Evolutionary conservation across 1,140 invertebrate species (phyloP).

Genomic region (Diuraphis noxia): DNA sequence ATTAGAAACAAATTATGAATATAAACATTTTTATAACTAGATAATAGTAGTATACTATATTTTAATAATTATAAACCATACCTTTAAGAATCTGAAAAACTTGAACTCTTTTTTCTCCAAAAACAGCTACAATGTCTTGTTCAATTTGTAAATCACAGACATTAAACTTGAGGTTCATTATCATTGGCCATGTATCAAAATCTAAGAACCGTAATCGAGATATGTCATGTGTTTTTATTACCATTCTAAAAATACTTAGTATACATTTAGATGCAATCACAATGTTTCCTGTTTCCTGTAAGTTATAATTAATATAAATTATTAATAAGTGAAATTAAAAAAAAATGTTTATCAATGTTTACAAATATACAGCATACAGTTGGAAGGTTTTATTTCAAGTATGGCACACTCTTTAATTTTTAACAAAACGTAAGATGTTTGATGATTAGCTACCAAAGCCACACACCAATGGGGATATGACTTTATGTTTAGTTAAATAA

Average conservation of each 20-base stretch:
- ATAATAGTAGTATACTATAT: background rate
- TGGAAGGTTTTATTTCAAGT: background rate
- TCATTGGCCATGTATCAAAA: constrained; percentile 65
- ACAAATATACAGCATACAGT: background rate
- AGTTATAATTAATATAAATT: constrained; percentile 55
- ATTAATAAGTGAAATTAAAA: background rate
- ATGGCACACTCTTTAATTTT: background rate
- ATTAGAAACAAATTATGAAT: background rate
- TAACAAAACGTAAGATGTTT: background rate
- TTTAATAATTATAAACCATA: background rate
- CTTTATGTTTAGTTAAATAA: background rate
- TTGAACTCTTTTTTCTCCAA: constrained; percentile 62
- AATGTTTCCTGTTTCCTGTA: constrained; percentile 66
- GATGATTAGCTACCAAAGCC: no score
- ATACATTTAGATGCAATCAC: constrained; percentile 64
- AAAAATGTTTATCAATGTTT: background rate
- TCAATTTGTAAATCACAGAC: constrained; percentile 63
- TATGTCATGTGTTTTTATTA: constrained; percentile 67
- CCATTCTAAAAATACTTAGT: constrained; percentile 66
- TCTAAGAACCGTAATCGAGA: constrained; percentile 69
- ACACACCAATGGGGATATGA: no score
- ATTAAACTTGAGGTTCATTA: constrained; percentile 63
- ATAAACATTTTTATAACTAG: background rate
- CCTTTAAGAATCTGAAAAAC: constrained; percentile 60
- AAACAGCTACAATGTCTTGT: constrained; percentile 67